These are phyloP conservation scores for Hoplodrina ambigua DNA, from an alignment of 2,888 invertebrate genomes.

Conservation along the genomic window DNA sequence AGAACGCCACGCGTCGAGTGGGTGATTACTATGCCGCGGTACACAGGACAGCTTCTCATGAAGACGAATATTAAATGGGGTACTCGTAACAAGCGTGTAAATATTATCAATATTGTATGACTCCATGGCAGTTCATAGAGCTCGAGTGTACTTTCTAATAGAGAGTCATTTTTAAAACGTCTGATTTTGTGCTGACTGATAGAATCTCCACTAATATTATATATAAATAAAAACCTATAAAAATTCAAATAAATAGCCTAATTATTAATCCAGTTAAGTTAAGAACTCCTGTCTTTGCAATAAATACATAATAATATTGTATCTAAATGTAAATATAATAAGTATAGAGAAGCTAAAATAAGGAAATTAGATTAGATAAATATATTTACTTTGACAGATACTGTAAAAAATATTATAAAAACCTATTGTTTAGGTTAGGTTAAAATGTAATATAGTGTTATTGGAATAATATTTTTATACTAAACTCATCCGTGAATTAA, in stretches of 20 bases:
- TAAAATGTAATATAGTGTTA: conserved; percentile 63
- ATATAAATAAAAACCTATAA: not conserved
- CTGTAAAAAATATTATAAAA: conserved; percentile 54
- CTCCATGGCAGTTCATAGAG: not conserved
- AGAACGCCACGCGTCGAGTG: not conserved
- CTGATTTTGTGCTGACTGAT: conserved; percentile 19
- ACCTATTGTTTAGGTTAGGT: conserved; percentile 48
- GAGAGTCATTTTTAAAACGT: not conserved
- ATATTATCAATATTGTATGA: conserved; percentile 18
- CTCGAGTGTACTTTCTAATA: not conserved
- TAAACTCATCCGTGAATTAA: conserved; percentile 62
- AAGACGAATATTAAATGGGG: conserved; percentile 8
- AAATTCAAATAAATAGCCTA: conserved; percentile 9
- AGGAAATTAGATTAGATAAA: conserved; percentile 36
- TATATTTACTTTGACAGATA: conserved; percentile 52
- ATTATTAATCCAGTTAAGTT: conserved; percentile 40
- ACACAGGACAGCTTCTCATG: not conserved
- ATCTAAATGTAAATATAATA: conserved; percentile 58
- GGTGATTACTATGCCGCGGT: not conserved
- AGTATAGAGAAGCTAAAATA: conserved; percentile 26
- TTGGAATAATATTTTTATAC: conserved; percentile 74
- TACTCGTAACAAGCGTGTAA: conserved; percentile 28
- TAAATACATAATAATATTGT: conserved; percentile 13
- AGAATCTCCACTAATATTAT: conserved; percentile 45
- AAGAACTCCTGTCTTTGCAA: conserved; percentile 22